A percentile compares a stretch with the other conserved stretches of the same genome.
Evolutionary conservation across 2,797 vertebrate species (phyloP).

Genomic region (Typhlichthys subterraneus): DNA sequence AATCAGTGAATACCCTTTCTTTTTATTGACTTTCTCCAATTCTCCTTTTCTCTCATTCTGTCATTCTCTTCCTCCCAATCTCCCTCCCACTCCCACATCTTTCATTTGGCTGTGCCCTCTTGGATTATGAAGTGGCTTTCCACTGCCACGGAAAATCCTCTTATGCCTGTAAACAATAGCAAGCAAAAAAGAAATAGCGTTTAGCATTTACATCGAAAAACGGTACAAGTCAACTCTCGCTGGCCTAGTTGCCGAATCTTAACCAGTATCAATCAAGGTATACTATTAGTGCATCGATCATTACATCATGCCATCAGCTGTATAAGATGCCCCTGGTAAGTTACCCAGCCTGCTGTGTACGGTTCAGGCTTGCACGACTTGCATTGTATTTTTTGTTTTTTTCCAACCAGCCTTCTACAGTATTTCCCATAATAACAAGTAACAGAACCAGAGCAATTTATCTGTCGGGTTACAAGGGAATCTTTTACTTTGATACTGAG

Average conservation of each 20-base stretch:
- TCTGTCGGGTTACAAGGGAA: no score
- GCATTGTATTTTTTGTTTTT: no score
- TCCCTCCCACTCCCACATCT: conserved; percentile 7
- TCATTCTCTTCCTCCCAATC: background rate
- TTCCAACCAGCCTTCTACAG: no score
- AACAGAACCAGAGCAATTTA: no score
- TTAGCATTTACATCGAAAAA: conserved; percentile 8
- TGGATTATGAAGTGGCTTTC: conserved; percentile 22
- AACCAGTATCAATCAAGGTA: conserved; percentile 8
- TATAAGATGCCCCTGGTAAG: no score
- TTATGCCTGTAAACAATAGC: conserved; percentile 23
- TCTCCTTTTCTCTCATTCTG: background rate
- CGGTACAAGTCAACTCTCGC: conserved; percentile 16
- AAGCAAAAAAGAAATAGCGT: conserved; percentile 14
- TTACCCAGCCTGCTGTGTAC: no score
- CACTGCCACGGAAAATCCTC: conserved; percentile 29
- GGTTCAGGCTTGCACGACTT: no score
- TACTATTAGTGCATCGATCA: no score
- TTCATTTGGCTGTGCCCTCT: background rate
- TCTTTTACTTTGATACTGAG: no score
- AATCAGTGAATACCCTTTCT: conserved; percentile 37
- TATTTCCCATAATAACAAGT: no score
- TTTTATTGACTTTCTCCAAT: background rate
- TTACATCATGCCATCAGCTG: no score
- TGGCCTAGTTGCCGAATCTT: conserved; percentile 14